A percentile compares a stretch with the other conserved stretches of the same genome.
phyloP scores from a whole-genome alignment of 2,888 invertebrate species.

The Proisotoma minuta region DNA sequence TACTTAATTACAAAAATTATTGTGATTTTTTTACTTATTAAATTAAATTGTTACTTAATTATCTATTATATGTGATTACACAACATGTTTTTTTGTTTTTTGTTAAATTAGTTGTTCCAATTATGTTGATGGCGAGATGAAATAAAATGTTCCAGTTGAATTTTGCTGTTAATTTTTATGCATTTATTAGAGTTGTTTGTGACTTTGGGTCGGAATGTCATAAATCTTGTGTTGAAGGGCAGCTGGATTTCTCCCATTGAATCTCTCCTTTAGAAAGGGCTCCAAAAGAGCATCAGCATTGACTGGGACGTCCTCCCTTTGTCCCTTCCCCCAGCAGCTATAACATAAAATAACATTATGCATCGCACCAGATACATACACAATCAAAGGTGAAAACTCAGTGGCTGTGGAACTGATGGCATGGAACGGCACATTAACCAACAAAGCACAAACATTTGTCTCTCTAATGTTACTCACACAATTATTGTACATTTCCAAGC shows the following conservation, averaged over 20 bases:
- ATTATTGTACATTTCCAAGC: no score
- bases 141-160: neutral
- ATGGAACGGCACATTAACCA: slow-evolving; percentile 4
- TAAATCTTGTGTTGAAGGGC: slow-evolving; percentile 16
- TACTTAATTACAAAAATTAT: neutral
- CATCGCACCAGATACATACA: no score
- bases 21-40: neutral
- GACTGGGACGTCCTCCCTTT: neutral
- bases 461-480: slow-evolving; percentile 14
- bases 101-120: neutral
- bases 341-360: no score
- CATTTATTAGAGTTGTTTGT: neutral
- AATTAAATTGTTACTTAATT: neutral
- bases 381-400: neutral
- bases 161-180: slow-evolving; percentile 1
- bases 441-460: slow-evolving; percentile 13
- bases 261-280: neutral
- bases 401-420: neutral
- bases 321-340: neutral
- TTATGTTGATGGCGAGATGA: neutral
- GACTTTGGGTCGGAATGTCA: slow-evolving; percentile 8
- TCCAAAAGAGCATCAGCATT: slow-evolving; percentile 6
- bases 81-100: neutral
- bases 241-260: slow-evolving; percentile 9
- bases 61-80: neutral